Percentiles rank a stretch among this genome's conserved stretches.
Conservation (phyloP, 1,140 invertebrate genomes). For the Glomeris maerens region DNA sequence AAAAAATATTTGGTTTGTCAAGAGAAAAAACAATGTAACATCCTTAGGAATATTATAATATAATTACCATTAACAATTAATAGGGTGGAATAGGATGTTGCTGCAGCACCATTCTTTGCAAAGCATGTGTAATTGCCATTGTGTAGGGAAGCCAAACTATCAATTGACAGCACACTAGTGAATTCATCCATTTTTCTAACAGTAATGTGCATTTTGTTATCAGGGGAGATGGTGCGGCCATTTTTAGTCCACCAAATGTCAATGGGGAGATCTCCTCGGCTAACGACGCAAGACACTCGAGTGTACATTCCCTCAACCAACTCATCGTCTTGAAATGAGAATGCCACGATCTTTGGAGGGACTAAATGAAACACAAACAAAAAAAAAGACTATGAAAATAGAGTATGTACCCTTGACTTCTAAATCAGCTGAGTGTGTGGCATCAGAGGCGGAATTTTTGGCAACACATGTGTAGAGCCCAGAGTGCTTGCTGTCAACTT, state of each 20-base stretch:
- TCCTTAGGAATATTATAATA: background rate
- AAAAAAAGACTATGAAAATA: background rate
- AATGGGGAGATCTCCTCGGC: constrained; percentile 22
- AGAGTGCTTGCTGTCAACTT: constrained; percentile 58
- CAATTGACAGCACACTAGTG: constrained; percentile 18
- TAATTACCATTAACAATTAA: constrained; percentile 18
- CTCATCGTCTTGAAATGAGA: constrained; percentile 45
- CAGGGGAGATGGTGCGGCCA: constrained; percentile 11
- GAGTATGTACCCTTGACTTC: constrained; percentile 29
- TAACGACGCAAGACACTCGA: constrained; percentile 21
- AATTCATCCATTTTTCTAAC: constrained; percentile 15
- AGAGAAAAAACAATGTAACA: background rate
- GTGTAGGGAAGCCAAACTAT: constrained; percentile 16
- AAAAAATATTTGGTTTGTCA: background rate
- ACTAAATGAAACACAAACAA: constrained; percentile 34
- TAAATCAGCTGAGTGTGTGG: constrained; percentile 26
- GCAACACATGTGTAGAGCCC: constrained; percentile 40
- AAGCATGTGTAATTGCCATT: constrained; percentile 23
- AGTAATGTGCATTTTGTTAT: constrained; percentile 14
- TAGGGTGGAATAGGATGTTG: constrained; percentile 17
- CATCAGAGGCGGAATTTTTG: constrained; percentile 25
- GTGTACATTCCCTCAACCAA: constrained; percentile 22
- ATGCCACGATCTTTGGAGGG: constrained; percentile 53
- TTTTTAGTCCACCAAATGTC: constrained; percentile 21
- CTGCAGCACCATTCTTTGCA: constrained; percentile 20